Evolutionary conservation across 2,797 vertebrate species (phyloP).

Genomic region (Coregonus ussuriensis): DNA sequence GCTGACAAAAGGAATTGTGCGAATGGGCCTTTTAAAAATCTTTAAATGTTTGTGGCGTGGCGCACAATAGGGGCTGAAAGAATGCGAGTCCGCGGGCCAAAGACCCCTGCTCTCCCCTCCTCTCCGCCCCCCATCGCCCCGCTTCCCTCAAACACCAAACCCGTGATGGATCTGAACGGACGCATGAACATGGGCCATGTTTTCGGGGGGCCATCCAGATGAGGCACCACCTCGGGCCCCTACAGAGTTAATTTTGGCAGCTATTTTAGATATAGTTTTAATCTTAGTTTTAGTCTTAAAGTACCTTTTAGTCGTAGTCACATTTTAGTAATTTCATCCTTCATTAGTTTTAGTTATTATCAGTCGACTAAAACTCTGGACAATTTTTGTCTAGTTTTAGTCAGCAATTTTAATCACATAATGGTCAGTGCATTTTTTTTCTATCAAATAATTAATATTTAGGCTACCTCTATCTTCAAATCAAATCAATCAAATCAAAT

Average conservation of each 20-base stretch:
- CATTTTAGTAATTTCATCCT: too few species aligned
- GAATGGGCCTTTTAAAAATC: slow-evolving; percentile 99
- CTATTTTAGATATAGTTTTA: too few species aligned
- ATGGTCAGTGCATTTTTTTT: too few species aligned
- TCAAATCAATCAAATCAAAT: too few species aligned
- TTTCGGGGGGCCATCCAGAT: slow-evolving; percentile 81
- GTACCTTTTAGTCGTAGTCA: too few species aligned
- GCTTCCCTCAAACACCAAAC: slow-evolving; percentile 57
- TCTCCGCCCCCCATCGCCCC: slow-evolving; percentile 65
- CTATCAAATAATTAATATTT: too few species aligned
- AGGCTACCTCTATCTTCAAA: too few species aligned
- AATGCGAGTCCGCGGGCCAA: slow-evolving; percentile 87
- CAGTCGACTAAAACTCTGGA: too few species aligned
- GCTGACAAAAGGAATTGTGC: slow-evolving; percentile 98
- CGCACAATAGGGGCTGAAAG: slow-evolving; percentile 89
- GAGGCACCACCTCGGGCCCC: slow-evolving; percentile 72
- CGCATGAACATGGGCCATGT: slow-evolving; percentile 95
- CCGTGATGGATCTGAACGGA: slow-evolving; percentile 96
- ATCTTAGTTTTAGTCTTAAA: slow-evolving; percentile 45
- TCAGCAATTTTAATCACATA: too few species aligned
- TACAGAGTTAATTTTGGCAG: slow-evolving; percentile 68
- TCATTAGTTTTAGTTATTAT: too few species aligned
- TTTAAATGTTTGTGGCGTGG: slow-evolving; percentile 89
- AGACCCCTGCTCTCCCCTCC: slow-evolving; percentile 68
- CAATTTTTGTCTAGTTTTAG: too few species aligned